Percentiles rank a stretch among this genome's conserved stretches.
These are phyloP conservation scores for Drosophila mayaguana DNA, from an alignment of 2,888 invertebrate genomes.

Conservation along the genomic window DNA sequence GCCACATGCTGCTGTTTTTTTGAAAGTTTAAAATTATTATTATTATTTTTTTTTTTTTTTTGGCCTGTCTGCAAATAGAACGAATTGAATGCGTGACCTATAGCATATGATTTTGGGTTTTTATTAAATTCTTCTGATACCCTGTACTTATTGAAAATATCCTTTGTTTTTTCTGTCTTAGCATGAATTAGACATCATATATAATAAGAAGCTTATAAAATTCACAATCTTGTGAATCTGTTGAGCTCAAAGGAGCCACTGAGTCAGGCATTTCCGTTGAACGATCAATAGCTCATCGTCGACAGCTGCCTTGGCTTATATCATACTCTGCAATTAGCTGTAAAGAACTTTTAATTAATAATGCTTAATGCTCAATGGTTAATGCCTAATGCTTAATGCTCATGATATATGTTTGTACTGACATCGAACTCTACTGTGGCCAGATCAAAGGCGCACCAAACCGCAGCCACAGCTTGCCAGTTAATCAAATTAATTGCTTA, in stretches of 20 bases:
- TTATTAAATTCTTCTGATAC: neutral
- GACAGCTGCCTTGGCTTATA: conserved; percentile 49
- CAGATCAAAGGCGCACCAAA: conserved; percentile 59
- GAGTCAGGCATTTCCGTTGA: conserved; percentile 59
- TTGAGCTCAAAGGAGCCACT: conserved; percentile 1
- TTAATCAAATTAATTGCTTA: conserved; percentile 79
- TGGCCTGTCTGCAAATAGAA: conserved; percentile 1
- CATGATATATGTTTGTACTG: conserved; percentile 47
- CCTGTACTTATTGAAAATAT: neutral
- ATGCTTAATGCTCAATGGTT: conserved; percentile 56
- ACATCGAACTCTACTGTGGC: conserved; percentile 42
- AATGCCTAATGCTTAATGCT: conserved; percentile 48
- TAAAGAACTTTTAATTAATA: conserved; percentile 75
- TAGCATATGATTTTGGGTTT: neutral
- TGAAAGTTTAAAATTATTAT: conserved; percentile 29
- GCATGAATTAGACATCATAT: neutral
- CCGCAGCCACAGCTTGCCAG: conserved; percentile 70
- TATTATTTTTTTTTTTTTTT: neutral
- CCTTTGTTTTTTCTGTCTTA: neutral
- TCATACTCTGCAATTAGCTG: conserved; percentile 65
- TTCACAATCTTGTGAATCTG: conserved; percentile 1
- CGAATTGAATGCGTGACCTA: conserved; percentile 1
- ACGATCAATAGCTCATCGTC: conserved; percentile 35
- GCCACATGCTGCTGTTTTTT: conserved; percentile 33
- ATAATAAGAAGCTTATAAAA: neutral